Conservation (phyloP, 1,140 invertebrate species). For the Portunus trituberculatus region DNA sequence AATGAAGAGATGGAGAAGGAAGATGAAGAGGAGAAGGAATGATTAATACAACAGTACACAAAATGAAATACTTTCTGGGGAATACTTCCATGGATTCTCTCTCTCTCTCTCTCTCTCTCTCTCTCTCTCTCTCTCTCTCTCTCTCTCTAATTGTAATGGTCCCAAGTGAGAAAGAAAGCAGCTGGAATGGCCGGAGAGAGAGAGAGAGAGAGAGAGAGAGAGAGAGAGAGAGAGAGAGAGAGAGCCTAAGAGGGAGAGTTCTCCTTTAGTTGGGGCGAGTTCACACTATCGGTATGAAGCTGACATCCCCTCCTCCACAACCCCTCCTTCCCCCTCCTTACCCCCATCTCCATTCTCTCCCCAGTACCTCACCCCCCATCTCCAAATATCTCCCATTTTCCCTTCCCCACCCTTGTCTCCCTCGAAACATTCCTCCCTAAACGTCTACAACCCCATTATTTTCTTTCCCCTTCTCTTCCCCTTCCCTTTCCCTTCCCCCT, state of each 20-base stretch:
- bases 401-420: background rate
- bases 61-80: background rate
- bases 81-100: background rate
- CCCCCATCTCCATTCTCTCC: background rate
- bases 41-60: background rate
- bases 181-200: background rate
- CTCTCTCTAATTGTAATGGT: background rate
- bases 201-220: background rate
- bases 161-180: background rate
- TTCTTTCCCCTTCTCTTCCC: background rate
- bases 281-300: constrained; percentile 11
- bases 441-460: background rate
- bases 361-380: background rate
- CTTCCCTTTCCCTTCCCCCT: background rate
- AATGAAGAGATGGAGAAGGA: background rate
- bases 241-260: background rate
- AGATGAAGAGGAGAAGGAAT: background rate
- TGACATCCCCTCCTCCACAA: background rate
- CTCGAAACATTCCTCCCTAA: background rate
- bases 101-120: constrained; percentile 1
- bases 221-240: too few species aligned
- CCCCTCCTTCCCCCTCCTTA: background rate
- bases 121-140: constrained; percentile 11
- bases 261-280: background rate
- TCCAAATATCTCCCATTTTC: background rate